phyloP scores from a whole-genome alignment of 1,140 invertebrate species.

The Diprion similis region DNA sequence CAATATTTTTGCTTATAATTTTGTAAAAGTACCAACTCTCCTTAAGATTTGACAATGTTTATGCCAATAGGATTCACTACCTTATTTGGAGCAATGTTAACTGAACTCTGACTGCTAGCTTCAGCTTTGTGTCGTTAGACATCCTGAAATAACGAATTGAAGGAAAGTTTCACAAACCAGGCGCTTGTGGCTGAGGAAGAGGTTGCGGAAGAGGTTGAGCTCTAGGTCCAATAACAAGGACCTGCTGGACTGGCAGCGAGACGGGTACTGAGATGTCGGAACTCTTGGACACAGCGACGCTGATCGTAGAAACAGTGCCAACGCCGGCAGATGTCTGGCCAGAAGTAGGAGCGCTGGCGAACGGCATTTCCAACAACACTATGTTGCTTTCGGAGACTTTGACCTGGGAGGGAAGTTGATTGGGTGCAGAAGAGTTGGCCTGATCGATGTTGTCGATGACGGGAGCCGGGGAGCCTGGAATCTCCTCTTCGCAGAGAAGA shows the following conservation, averaged over 20 bases:
- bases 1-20: too few species aligned
- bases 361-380: constrained; percentile 66
- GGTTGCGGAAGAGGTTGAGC: not conserved
- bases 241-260: not conserved
- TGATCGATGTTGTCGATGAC: constrained; percentile 56
- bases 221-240: not conserved
- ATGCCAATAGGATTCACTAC: too few species aligned
- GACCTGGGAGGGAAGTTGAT: constrained; percentile 35
- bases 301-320: not conserved
- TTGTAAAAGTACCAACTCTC: too few species aligned
- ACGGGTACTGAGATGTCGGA: not conserved
- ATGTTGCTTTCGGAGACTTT: constrained; percentile 50
- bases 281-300: not conserved
- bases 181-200: not conserved
- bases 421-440: constrained; percentile 30
- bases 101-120: too few species aligned
- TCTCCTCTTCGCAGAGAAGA: constrained; percentile 86
- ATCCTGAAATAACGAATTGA: too few species aligned
- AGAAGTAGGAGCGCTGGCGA: constrained; percentile 68
- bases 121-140: too few species aligned
- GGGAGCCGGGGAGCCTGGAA: constrained; percentile 84
- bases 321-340: constrained; percentile 49
- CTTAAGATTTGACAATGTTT: too few species aligned
- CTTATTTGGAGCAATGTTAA: too few species aligned
- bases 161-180: too few species aligned